phyloP scores from a whole-genome alignment of 2,888 invertebrate species.

The Melanostoma mellinum region DNA sequence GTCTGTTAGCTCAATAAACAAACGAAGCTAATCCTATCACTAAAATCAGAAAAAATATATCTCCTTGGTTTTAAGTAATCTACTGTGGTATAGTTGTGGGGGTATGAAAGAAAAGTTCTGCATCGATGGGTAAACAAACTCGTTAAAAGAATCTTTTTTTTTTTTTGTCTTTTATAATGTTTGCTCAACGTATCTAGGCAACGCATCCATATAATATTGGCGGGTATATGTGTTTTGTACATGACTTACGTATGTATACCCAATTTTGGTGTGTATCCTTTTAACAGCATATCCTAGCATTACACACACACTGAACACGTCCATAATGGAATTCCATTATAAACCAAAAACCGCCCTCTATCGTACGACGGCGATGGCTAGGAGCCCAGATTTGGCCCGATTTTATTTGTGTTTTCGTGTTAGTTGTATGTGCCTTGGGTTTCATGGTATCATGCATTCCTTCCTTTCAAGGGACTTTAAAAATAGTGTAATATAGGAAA shows the following conservation, averaged over 20 bases:
- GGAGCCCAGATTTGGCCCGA: neutral
- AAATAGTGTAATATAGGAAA: too few species aligned
- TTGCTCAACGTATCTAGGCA: neutral
- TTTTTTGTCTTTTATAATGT: neutral
- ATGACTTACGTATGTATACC: neutral
- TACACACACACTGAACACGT: too few species aligned
- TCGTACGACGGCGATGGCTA: neutral
- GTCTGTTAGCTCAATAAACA: neutral
- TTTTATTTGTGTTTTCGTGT: too few species aligned
- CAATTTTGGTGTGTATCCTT: neutral
- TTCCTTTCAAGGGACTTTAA: too few species aligned
- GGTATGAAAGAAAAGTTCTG: neutral
- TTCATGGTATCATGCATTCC: neutral
- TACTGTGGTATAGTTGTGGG: neutral
- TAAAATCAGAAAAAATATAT: neutral
- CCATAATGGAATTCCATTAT: neutral
- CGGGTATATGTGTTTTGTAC: neutral
- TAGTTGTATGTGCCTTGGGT: neutral
- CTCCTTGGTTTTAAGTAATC: neutral
- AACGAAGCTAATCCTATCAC: neutral
- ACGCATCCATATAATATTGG: neutral
- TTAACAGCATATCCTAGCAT: neutral
- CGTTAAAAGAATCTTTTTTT: neutral
- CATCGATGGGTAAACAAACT: slow-evolving; percentile 1
- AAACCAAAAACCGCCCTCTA: neutral